Evolutionary conservation across 2,888 invertebrate species (phyloP).

Genomic region (Monopis laevigella): DNA sequence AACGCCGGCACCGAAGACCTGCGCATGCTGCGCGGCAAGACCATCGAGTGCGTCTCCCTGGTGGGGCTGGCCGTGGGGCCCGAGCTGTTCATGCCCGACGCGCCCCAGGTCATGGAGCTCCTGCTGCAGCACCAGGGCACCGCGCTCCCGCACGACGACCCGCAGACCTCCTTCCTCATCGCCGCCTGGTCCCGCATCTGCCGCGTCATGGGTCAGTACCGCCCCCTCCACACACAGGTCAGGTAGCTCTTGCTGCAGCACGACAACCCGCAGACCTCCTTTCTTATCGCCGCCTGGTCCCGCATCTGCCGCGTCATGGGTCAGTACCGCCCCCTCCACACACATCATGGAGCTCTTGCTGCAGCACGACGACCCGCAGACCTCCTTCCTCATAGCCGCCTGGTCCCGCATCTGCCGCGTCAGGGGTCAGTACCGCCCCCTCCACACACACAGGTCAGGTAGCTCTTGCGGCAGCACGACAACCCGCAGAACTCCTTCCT

Average conservation of each 20-base stretch:
- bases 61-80: conserved; percentile 83
- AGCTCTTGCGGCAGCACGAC: conserved; percentile 89
- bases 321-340: too few relatives aligned
- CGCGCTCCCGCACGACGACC: conserved; percentile 92
- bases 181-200: conserved; percentile 99
- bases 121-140: conserved; percentile 86
- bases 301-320: conserved; percentile 95
- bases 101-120: conserved; percentile 95
- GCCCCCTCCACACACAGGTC: too few relatives aligned
- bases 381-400: conserved; percentile 97
- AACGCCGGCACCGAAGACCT: conserved; percentile 90
- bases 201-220: conserved; percentile 80
- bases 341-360: conserved; percentile 86
- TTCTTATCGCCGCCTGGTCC: conserved; percentile 99
- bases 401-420: conserved; percentile 99
- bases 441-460: too few relatives aligned
- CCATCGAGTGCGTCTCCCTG: conserved; percentile 98
- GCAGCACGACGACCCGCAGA: conserved; percentile 96
- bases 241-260: too few relatives aligned
- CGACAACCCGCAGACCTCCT: conserved; percentile 97
- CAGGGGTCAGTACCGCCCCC: conserved; percentile 68
- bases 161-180: conserved; percentile 96
- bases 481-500: conserved; percentile 98
- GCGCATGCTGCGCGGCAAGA: conserved; percentile 94
- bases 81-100: conserved; percentile 89